Evolutionary conservation across 2,888 invertebrate species (phyloP).

Genomic region (Lamproptera curius): DNA sequence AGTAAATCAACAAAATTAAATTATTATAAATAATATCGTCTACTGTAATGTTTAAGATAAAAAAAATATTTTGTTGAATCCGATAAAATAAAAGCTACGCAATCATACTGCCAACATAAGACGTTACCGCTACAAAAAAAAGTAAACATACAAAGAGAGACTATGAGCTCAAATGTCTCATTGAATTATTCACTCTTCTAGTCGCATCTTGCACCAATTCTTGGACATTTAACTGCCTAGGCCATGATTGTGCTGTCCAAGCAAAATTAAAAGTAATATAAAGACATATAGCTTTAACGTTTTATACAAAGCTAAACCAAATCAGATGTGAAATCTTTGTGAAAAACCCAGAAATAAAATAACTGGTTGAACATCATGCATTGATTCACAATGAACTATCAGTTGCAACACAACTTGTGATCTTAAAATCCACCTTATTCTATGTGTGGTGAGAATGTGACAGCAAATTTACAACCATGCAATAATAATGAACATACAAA

Average conservation of each 20-base stretch:
- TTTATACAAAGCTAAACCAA: not conserved
- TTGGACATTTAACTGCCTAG: conserved; percentile 35
- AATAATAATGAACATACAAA: not conserved
- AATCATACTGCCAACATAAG: too few species aligned
- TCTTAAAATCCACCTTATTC: not conserved
- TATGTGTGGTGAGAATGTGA: not conserved
- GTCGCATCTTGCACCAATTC: conserved; percentile 49
- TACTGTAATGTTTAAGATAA: too few species aligned
- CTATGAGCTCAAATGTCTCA: conserved; percentile 45
- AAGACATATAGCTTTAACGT: not conserved
- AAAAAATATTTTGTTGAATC: too few species aligned
- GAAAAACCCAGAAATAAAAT: not conserved
- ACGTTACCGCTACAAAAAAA: conserved; percentile 21
- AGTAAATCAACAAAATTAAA: not conserved
- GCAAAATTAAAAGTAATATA: conserved; percentile 19
- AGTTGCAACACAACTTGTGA: not conserved
- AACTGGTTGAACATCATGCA: too few species aligned
- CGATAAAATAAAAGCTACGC: too few species aligned
- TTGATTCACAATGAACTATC: too few species aligned
- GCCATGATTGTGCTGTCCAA: conserved; percentile 14
- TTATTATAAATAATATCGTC: conserved; percentile 11
- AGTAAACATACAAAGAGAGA: conserved; percentile 23
- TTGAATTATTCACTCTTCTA: conserved; percentile 45
- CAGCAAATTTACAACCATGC: not conserved
- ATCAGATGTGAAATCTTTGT: not conserved